Evolutionary conservation across 2,113 vertebrate species (phyloP), one percentile per base, ranked within the genome.

Genomic region (Myocastor coypus): DNA sequence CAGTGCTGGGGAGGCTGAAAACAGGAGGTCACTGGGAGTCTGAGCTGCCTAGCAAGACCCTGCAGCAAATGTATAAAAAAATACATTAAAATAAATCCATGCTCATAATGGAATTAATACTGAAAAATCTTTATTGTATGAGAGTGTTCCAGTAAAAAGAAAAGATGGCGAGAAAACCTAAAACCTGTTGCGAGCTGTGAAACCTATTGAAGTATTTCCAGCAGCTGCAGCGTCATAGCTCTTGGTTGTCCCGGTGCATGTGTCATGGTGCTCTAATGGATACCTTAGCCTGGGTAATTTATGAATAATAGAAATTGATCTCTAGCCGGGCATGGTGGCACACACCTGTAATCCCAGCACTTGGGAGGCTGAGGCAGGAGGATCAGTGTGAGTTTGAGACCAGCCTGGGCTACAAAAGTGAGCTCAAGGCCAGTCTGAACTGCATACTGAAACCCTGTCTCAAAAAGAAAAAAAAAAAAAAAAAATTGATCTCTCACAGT

Each of bases 71-170:
- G 14, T 13, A 55, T 55, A 55, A 55, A 55, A 55, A 55, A 55
- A 14, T 55, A 55, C 52, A 55, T 55, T 55, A 57, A 57, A 57
- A 57, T 46, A 46, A 83, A 73, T 93, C 68, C 89, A 34, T 83
- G 87, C 19, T 91, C 32, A 30, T 37, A 55, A 14, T 52, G 40
- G 52, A 96, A 85, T 92, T 94, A 77, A 40, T 73, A 50, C 40
- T 52, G 46, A 83, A 40, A 52, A 77, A 75, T 50, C 42, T 64
- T 0, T 40, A 61, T 55, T 77, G 19, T 78, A 46, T 85, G 55
- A 11, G 5, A 73, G 81, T 22, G 83, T 96, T 95, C 42, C 5
- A 50, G 34, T 64, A 86, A 73, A 55, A 85, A 66, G 84, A 91
- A 37, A 26, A 42, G 10, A 59, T 61, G 71, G 12, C 71, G 84